These are phyloP conservation scores for Hydrozoanthus tunicans DNA, from an alignment of 64 coral and sea anemone genomes.

Conservation along the genomic window DNA sequence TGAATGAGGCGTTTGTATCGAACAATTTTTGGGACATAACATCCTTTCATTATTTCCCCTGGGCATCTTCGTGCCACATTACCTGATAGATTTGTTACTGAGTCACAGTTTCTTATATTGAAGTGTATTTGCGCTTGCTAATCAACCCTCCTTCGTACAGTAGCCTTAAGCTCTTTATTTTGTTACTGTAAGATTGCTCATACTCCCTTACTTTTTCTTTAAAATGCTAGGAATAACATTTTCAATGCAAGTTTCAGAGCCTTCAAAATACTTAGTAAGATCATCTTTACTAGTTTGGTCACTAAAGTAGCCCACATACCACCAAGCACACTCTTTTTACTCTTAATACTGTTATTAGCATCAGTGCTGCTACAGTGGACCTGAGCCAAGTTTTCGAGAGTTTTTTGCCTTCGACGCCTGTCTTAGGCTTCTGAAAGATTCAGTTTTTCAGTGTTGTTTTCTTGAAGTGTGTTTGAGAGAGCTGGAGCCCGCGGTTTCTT, in stretches of 20 bases:
- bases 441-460: constrained; percentile 23
- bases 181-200: constrained; percentile 57
- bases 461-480: neutral
- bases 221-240: constrained; percentile 59
- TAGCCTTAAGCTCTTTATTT: constrained; percentile 33
- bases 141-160: constrained; percentile 77
- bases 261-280: constrained; percentile 45
- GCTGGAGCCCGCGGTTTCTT: neutral
- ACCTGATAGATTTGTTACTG: constrained; percentile 20
- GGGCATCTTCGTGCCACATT: neutral
- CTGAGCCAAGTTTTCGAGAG: neutral
- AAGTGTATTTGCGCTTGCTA: constrained; percentile 68
- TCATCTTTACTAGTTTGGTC: constrained; percentile 51
- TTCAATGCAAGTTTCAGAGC: constrained; percentile 46
- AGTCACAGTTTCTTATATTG: constrained; percentile 51
- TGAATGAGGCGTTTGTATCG: constrained; percentile 38
- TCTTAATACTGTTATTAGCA: constrained; percentile 9
- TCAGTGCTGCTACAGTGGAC: constrained; percentile 29
- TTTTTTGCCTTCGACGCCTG: constrained; percentile 20
- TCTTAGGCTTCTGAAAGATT: constrained; percentile 24
- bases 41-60: constrained; percentile 27
- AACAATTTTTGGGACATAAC: constrained; percentile 23
- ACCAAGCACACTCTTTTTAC: constrained; percentile 47
- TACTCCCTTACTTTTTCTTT: constrained; percentile 50
- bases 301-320: constrained; percentile 70